Base-by-base conservation (phyloP, 2,888 invertebrate species). In the Pomacea canaliculata region DNA sequence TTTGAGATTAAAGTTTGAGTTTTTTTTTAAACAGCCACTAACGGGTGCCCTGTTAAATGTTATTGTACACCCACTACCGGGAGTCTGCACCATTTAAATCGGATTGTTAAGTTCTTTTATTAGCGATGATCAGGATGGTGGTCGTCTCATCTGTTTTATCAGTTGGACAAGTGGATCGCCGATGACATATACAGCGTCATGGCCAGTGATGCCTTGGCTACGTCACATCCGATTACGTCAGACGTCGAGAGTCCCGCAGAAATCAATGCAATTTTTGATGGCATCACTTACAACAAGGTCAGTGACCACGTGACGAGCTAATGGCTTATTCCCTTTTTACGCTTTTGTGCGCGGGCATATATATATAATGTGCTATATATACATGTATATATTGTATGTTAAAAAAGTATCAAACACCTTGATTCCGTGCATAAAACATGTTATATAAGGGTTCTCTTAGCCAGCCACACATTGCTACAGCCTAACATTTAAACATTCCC, bases 201-300 rank as follows among this genome's bases (percentile, higher is more conserved):
- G 63, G 71, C 76, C 16, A 77, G 78, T 66, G 98, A 98, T 88
- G 94, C 95, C 0, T 94, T 95, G 67, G 90, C 95, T 5, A 95
- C 95, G 66, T 96, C 97, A 8, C 97, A 97, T 92, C 96, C 98
- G 0, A 96, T 98, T 77, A 95, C 97, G 18, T 95, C 96, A 89
- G 94, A 95, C 86, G 97, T 97, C 37, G 92, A 93, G 60, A 95
- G 95, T 80, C 97, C 97, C 0, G 95, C 95, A 89, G 94, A 98
- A 92, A 97, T 98, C 74, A 96, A 95, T 0, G 95, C 96, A 83
- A 94, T 97, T 75, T 98, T 98, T 88, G 97, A 98, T 90, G 91
- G 93, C 0, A 97, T 98, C 80, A 96, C 97, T 0, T 98, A 98
- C 87, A 94, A 93, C 78, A 98, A 98, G 93, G 96, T 95, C 90